phyloP scores from a whole-genome alignment of 2,888 invertebrate species.

The Reticulitermes lucifugus region DNA sequence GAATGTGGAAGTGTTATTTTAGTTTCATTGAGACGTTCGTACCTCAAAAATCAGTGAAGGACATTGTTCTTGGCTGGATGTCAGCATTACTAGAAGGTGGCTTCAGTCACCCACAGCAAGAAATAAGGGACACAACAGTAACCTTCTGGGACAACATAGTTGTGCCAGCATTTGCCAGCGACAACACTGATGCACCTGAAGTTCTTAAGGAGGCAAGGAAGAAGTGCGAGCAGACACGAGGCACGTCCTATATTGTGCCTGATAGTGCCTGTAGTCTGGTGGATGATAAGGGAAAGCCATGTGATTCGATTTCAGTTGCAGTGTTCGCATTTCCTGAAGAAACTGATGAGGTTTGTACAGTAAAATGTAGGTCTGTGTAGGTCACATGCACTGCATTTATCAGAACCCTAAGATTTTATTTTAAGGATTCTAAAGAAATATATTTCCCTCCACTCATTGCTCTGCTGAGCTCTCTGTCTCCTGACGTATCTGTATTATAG shows the following conservation, averaged over 20 bases:
- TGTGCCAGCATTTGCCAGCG: neutral
- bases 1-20: constrained; percentile 34
- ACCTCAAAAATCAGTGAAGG: constrained; percentile 26
- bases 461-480: no score
- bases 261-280: neutral
- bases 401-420: no score
- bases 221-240: neutral
- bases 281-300: neutral
- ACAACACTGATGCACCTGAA: neutral
- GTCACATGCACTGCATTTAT: no score
- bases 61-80: constrained; percentile 1
- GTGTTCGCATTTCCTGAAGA: constrained; percentile 14
- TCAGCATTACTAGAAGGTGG: constrained; percentile 4
- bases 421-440: no score
- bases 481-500: no score
- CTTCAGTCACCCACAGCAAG: neutral
- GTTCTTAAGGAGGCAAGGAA: constrained; percentile 1
- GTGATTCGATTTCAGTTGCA: neutral
- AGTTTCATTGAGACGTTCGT: constrained; percentile 1
- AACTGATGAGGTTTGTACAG: constrained; percentile 12
- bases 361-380: neutral
- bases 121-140: neutral
- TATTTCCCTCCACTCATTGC: no score
- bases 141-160: constrained; percentile 19
- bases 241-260: neutral